Evolutionary conservation across 2,797 vertebrate genomes (phyloP), one percentile per base, ranked within the genome.

Genomic region (Pseudomugil gertrudae): DNA sequence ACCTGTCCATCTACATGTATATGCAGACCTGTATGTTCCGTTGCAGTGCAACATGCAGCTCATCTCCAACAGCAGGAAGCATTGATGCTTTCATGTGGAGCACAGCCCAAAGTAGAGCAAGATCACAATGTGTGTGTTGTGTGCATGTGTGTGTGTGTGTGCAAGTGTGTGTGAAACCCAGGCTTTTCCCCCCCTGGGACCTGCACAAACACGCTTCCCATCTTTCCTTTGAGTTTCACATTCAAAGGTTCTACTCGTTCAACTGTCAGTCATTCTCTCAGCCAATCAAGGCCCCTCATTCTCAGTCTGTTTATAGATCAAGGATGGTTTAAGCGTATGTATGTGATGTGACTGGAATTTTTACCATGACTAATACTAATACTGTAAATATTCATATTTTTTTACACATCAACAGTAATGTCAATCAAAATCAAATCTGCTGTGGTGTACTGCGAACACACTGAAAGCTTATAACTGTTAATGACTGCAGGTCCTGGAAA

Each of bases 261-360:
- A 92, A 77, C 90, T 92, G 91, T 91, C 91, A 92, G 57, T 92
- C 91, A 92, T 86, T 69, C 84, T 73, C 86, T 86, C 91, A 92
- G 89, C 91, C 91, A 92, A 92, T 92, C 91, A 92, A 89, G 88
- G 70, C 62, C 63, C 77, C 76, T 87, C 89, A 80, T 92, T 87
- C 87, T 76, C 84, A 91, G 90, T 92, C 90, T 92, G 91, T 92
- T 92, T 92, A 92, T 92, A 92, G 91, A 92, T 92, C 91, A 92
- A 92, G 90, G 87, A 62, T 79, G 84, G 90, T 90, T 92, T 91
- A 91, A 91, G 91, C 76, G 81, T 90, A 90, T 89, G 90, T 87
- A 90, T 91, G 87, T 92, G 89, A 90, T 92, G 92, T 93, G 91
- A 93, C 90, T 90, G 88, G 92, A 92, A 93, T 91, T 91, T 91